These are phyloP conservation scores for Cecidostiba fungosa DNA, from an alignment of 2,888 invertebrate genomes.

Conservation along the genomic window DNA sequence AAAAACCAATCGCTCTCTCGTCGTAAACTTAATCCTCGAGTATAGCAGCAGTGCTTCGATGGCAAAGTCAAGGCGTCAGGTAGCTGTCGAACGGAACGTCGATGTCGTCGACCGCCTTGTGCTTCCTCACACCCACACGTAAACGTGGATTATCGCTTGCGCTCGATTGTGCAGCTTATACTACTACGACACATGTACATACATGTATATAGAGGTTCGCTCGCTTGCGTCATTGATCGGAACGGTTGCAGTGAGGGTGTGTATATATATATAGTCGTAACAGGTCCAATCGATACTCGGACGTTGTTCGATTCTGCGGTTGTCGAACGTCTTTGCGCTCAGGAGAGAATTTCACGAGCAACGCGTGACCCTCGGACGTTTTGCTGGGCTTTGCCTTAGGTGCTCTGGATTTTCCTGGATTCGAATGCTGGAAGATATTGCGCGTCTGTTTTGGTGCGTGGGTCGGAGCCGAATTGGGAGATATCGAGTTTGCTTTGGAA, in stretches of 20 bases:
- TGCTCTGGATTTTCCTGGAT: not conserved
- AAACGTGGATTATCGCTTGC: not conserved
- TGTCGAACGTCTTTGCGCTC: not conserved
- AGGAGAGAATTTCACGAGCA: not conserved
- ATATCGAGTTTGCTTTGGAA: constrained; percentile 6
- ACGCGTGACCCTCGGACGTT: not conserved
- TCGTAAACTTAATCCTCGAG: not conserved
- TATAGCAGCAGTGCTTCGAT: not conserved
- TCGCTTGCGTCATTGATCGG: constrained; percentile 15
- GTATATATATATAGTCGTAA: not conserved
- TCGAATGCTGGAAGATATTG: no score
- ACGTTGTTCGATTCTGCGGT: not conserved
- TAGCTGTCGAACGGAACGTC: not conserved
- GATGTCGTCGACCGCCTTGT: constrained; percentile 19
- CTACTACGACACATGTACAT: constrained; percentile 2
- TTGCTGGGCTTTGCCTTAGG: not conserved
- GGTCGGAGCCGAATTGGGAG: not conserved
- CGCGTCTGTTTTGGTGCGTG: not conserved
- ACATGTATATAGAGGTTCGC: not conserved
- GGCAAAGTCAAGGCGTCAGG: not conserved
- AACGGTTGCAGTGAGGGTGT: not conserved
- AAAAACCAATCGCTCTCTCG: not conserved
- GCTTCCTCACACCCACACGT: not conserved
- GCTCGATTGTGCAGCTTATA: not conserved
- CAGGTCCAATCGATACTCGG: constrained; percentile 11